These are phyloP conservation scores for Ophiothrix spiculata DNA, from an alignment of 35 echinoderm and acorn worm genomes.

Conservation along the genomic window DNA sequence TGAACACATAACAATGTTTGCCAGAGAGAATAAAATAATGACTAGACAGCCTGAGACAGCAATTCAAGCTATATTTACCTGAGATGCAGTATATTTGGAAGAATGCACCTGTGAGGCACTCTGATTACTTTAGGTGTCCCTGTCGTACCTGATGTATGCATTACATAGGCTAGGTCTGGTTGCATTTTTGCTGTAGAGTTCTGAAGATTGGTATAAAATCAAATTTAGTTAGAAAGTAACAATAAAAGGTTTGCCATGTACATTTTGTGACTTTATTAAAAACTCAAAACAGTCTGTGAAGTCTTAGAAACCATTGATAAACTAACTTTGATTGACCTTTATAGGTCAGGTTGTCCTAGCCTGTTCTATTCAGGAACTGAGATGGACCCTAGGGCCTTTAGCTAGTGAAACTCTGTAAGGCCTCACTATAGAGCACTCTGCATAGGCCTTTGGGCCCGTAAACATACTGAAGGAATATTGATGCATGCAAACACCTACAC, in stretches of 20 bases:
- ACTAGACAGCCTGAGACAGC: no score
- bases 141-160: constrained; percentile 87
- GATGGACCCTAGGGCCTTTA: no score
- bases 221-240: constrained; percentile 4
- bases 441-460: no score
- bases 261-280: neutral
- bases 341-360: no score
- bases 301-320: neutral
- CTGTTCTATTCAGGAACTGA: no score
- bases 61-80: no score
- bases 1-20: no score
- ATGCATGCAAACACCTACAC: no score
- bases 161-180: constrained; percentile 71
- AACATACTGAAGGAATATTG: no score
- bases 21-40: no score
- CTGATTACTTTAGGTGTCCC: constrained; percentile 77
- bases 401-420: no score
- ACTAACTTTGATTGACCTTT: neutral
- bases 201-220: neutral
- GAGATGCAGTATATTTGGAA: constrained; percentile 81
- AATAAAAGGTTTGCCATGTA: neutral
- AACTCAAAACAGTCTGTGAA: neutral
- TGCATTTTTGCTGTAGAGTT: neutral
- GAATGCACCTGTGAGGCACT: constrained; percentile 83
- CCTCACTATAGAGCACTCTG: no score